Evolutionary conservation across 2,113 vertebrate genomes (phyloP).

Genomic region (Chaetops frenatus): DNA sequence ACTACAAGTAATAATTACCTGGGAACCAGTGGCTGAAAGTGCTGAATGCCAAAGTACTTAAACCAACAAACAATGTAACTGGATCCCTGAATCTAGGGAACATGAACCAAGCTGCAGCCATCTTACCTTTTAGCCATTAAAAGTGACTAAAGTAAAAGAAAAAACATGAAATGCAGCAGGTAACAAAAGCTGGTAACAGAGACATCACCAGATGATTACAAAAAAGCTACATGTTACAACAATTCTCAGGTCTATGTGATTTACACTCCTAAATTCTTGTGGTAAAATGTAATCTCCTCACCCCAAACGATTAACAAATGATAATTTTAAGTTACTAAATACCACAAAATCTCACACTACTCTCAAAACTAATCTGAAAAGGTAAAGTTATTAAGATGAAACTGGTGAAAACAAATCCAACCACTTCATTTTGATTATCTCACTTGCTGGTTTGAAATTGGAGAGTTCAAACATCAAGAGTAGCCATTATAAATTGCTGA

Average conservation of each 20-base stretch:
- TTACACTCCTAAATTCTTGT: not conserved
- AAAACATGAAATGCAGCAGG: not conserved
- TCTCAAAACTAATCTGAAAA: not conserved
- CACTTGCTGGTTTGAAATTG: not conserved
- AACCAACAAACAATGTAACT: not conserved
- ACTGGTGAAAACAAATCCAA: not conserved
- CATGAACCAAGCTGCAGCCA: not conserved
- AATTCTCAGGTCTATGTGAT: not conserved
- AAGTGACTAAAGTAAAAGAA: not conserved
- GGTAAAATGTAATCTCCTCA: not conserved
- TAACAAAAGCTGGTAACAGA: not conserved
- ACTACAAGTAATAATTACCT: not conserved
- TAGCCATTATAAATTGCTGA: not conserved
- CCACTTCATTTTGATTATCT: not conserved
- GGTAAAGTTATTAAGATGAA: not conserved
- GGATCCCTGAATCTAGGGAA: not conserved
- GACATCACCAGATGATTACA: accelerated
- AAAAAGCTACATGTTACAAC: not conserved
- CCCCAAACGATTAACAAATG: accelerated
- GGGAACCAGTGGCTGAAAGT: not conserved
- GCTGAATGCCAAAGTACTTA: not conserved
- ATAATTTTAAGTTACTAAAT: not conserved
- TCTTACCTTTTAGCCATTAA: not conserved
- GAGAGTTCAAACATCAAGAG: not conserved
- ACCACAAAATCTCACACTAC: not conserved